Evolutionary conservation across 2,888 invertebrate species (phyloP).

Genomic region (Macroteleia sp.): DNA sequence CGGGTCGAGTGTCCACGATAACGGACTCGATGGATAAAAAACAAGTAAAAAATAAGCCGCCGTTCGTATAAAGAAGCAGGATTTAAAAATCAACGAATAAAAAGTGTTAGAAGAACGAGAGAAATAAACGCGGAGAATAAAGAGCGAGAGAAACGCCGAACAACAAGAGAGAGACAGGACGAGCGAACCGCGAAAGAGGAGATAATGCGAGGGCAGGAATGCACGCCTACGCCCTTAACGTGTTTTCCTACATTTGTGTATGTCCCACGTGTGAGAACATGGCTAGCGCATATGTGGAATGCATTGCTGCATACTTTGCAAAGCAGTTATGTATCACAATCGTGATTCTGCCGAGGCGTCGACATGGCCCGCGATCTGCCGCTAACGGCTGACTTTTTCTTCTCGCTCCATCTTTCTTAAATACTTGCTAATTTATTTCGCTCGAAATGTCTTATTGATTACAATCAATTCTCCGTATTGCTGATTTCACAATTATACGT

Average conservation of each 20-base stretch:
- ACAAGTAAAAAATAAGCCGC: conserved; percentile 47
- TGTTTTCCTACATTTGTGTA: conserved; percentile 78
- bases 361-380: conserved; percentile 65
- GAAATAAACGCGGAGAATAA: conserved; percentile 41
- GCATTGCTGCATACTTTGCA: conserved; percentile 76
- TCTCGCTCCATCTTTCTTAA: conserved; percentile 12
- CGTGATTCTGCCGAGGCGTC: conserved; percentile 67
- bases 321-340: conserved; percentile 74
- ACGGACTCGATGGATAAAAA: conserved; percentile 70
- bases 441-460: conserved; percentile 3
- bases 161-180: conserved; percentile 32
- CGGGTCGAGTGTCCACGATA: conserved; percentile 79
- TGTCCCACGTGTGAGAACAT: conserved; percentile 76
- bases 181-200: conserved; percentile 68
- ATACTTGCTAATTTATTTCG: conserved; percentile 35
- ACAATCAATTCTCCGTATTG: too few species aligned
- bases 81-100: conserved; percentile 54
- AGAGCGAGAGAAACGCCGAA: conserved; percentile 29
- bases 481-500: too few species aligned
- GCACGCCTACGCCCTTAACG: conserved; percentile 81
- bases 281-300: conserved; percentile 75
- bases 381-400: conserved; percentile 54
- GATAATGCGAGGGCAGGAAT: conserved; percentile 81
- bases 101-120: conserved; percentile 34
- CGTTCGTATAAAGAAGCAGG: conserved; percentile 56